Conservation (phyloP, 2,113 vertebrate genomes). For the Deroptyus accipitrinus region DNA sequence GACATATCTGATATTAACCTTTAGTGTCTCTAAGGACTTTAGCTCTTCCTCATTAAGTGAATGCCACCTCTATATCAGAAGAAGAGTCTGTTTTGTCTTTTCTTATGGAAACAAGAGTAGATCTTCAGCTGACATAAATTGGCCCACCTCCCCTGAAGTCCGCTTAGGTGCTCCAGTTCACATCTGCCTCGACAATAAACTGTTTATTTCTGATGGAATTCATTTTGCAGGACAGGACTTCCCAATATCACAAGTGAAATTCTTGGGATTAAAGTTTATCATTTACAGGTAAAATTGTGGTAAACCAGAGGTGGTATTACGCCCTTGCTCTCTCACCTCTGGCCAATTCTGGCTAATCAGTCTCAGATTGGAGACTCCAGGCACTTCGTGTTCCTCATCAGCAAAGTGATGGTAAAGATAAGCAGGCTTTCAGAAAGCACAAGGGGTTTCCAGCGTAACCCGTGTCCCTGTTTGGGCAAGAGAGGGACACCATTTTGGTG, state of each 20-base stretch:
- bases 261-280: background rate
- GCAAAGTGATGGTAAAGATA: background rate
- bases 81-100: background rate
- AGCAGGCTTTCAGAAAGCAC: background rate
- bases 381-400: background rate
- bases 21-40: slow-evolving; percentile 14
- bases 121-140: background rate
- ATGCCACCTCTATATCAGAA: background rate
- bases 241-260: background rate
- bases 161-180: background rate
- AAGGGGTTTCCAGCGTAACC: background rate
- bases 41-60: slow-evolving; percentile 12
- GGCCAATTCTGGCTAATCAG: background rate
- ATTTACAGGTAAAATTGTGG: background rate
- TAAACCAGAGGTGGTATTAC: background rate
- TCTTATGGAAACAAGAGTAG: background rate
- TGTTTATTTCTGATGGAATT: background rate
- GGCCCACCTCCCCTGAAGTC: background rate
- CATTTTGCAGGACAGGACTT: background rate
- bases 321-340: background rate
- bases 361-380: background rate
- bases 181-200: background rate
- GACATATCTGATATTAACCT: slow-evolving; percentile 50
- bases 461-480: background rate
- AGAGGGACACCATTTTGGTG: background rate